phyloP scores from a whole-genome alignment of 2,888 invertebrate species.

The Noctuana brunneofusca region DNA sequence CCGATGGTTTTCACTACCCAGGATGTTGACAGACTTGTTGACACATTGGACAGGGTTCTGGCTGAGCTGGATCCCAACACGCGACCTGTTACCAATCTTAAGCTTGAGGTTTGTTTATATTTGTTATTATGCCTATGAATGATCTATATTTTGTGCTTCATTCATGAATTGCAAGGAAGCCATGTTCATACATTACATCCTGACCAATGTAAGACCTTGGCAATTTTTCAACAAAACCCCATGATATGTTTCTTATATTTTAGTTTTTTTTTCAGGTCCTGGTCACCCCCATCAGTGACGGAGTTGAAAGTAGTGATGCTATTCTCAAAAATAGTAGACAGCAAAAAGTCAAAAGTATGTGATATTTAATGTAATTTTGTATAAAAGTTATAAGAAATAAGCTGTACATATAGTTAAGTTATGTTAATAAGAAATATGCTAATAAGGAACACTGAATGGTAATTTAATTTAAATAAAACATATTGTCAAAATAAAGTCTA shows the following conservation, averaged over 20 bases:
- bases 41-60: constrained; percentile 86
- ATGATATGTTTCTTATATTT: background rate
- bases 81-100: constrained; percentile 59
- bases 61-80: constrained; percentile 82
- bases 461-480: background rate
- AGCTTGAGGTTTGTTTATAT: constrained; percentile 62
- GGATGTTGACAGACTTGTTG: constrained; percentile 90
- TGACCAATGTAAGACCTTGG: no score
- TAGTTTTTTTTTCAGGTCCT: constrained; percentile 58
- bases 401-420: constrained; percentile 55
- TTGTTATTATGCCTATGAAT: background rate
- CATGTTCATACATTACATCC: no score
- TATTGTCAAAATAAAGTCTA: no score
- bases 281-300: constrained; percentile 64
- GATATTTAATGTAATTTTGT: constrained; percentile 49
- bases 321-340: constrained; percentile 57
- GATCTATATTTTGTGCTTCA: no score
- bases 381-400: constrained; percentile 45
- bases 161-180: no score
- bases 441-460: background rate
- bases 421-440: background rate
- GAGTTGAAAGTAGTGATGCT: constrained; percentile 52
- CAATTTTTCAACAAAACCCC: background rate
- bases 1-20: constrained; percentile 94
- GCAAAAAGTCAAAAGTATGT: constrained; percentile 62